These are phyloP conservation scores for Sialia sialis DNA, from an alignment of 2,113 vertebrate genomes.

Conservation along the genomic window DNA sequence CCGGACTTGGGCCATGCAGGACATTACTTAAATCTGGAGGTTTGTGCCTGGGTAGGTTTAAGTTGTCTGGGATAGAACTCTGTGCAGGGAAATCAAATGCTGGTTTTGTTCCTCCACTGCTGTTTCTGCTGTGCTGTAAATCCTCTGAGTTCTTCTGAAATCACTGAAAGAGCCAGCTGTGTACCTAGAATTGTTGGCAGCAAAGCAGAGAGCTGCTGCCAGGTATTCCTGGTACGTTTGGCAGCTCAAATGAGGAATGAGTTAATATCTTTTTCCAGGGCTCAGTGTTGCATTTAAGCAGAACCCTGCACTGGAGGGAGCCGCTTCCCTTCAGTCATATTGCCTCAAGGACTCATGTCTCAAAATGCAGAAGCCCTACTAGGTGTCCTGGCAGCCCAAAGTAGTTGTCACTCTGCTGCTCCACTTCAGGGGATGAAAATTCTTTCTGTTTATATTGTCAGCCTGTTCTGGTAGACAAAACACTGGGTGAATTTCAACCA, in stretches of 20 bases:
- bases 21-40: not conserved
- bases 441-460: not conserved
- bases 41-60: not conserved
- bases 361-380: not conserved
- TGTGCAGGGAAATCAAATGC: not conserved
- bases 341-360: constrained; percentile 43
- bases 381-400: constrained; percentile 20
- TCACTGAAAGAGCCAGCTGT: constrained; percentile 4
- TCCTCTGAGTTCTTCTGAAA: constrained; percentile 14
- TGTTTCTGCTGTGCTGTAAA: constrained; percentile 28
- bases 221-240: constrained; percentile 25
- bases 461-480: not conserved
- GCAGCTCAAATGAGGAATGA: constrained; percentile 50
- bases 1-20: not conserved
- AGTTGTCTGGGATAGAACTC: not conserved
- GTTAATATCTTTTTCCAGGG: constrained; percentile 53
- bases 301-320: constrained; percentile 12
- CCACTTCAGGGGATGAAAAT: constrained; percentile 26
- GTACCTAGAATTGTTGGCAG: constrained; percentile 44
- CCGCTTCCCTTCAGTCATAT: not conserved
- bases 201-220: constrained; percentile 15
- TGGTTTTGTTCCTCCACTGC: not conserved
- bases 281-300: constrained; percentile 46
- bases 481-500: not conserved
- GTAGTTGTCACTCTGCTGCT: not conserved